These are phyloP conservation scores for Diglossa cyanea DNA, from an alignment of 2,797 vertebrate species.

Conservation along the genomic window DNA sequence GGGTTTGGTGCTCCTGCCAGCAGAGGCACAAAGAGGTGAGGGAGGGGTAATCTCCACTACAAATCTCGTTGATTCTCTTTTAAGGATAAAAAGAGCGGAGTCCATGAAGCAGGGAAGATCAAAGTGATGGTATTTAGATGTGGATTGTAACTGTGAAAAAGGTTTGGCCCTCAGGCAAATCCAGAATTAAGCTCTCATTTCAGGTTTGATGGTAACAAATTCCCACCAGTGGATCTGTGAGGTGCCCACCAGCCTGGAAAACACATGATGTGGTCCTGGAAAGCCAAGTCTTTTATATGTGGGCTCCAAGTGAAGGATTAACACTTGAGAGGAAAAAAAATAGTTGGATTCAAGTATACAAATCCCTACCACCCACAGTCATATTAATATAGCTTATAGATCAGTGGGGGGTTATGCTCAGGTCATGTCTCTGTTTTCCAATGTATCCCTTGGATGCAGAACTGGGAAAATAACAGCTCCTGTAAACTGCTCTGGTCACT, in stretches of 20 bases:
- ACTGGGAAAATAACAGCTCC: not conserved
- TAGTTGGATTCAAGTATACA: not conserved
- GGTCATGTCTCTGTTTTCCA: not conserved
- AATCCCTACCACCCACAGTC: not conserved
- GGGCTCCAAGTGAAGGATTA: slow-evolving; percentile 15
- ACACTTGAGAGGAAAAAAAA: not conserved
- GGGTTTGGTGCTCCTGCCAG: not conserved
- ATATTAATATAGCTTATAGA: not conserved
- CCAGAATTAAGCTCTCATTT: slow-evolving; percentile 16
- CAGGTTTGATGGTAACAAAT: not conserved
- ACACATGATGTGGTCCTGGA: not conserved
- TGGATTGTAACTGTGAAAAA: not conserved
- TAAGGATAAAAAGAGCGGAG: not conserved
- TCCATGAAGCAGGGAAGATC: not conserved
- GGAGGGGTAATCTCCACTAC: not conserved
- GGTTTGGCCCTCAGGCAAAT: slow-evolving; percentile 12
- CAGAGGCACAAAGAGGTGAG: not conserved
- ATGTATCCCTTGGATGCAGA: not conserved
- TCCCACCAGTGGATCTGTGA: slow-evolving; percentile 15
- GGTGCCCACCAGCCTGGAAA: not conserved
- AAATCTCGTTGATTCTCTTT: not conserved
- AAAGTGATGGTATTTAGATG: slow-evolving; percentile 16
- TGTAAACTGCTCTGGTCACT: not conserved
- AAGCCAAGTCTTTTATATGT: not conserved
- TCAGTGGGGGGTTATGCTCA: not conserved